phyloP scores from a whole-genome alignment of 1,140 invertebrate genomes.

The Drosophila quadrilineata region DNA sequence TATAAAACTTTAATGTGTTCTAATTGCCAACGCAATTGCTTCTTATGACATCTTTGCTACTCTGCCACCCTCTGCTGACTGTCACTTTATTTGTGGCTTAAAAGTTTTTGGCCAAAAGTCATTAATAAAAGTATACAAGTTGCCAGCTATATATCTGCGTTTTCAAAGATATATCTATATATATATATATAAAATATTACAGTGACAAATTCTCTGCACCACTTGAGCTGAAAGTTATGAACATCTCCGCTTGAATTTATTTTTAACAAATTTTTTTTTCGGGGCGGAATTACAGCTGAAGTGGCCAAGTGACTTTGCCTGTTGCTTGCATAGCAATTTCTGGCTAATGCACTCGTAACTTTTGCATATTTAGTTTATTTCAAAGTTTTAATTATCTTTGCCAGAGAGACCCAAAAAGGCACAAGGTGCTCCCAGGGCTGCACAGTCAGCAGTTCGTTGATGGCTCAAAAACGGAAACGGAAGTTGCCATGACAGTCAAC shows the following conservation, averaged over 20 bases:
- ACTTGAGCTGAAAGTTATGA: slow-evolving; percentile 4
- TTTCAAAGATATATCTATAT: slow-evolving; percentile 17
- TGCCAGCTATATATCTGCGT: too few relatives aligned
- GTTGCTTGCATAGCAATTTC: slow-evolving; percentile 47
- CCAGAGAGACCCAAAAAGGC: slow-evolving; percentile 41
- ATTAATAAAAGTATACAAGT: too few relatives aligned
- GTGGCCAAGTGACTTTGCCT: not conserved
- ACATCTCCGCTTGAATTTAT: slow-evolving; percentile 27
- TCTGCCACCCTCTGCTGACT: slow-evolving; percentile 7
- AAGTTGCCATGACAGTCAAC: slow-evolving; percentile 53
- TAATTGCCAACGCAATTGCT: slow-evolving; percentile 65
- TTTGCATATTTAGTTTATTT: slow-evolving; percentile 70
- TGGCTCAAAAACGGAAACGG: slow-evolving; percentile 29
- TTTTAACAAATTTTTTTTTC: slow-evolving; percentile 2
- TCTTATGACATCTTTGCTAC: too few relatives aligned
- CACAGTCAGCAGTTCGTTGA: slow-evolving; percentile 2
- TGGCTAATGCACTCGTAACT: slow-evolving; percentile 72
- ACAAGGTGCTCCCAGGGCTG: not conserved
- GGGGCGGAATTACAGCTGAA: slow-evolving; percentile 2
- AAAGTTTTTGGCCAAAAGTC: slow-evolving; percentile 45
- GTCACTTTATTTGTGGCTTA: not conserved
- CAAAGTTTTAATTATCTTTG: slow-evolving; percentile 75
- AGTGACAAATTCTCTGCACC: slow-evolving; percentile 7
- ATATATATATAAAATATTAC: slow-evolving; percentile 22
- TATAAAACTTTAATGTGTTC: slow-evolving; percentile 67